Evolutionary conservation across 53 echinoderm and acorn worm genomes (phyloP).

Genomic region (Crossaster papposus): DNA sequence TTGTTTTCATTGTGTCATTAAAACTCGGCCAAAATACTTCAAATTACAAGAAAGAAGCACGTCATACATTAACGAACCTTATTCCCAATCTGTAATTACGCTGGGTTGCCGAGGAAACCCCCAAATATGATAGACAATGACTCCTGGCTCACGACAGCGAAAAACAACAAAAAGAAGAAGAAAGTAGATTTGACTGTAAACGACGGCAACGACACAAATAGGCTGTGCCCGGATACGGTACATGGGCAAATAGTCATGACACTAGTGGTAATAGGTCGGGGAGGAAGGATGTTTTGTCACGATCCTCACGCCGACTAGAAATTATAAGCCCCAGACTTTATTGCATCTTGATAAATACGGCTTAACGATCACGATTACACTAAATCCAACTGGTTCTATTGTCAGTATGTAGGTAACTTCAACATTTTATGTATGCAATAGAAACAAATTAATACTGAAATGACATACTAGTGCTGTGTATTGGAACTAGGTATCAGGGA

Average conservation of each 20-base stretch:
- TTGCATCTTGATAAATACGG: background rate
- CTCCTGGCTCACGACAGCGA: background rate
- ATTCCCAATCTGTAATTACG: background rate
- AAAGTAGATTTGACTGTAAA: background rate
- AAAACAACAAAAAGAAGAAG: background rate
- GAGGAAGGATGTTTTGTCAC: constrained; percentile 8
- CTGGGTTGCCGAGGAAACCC: background rate
- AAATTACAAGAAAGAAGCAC: background rate
- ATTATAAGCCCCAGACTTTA: background rate
- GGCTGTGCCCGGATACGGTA: background rate
- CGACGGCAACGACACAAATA: background rate
- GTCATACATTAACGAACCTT: background rate
- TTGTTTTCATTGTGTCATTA: background rate
- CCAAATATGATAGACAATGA: background rate
- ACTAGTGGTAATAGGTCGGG: background rate
- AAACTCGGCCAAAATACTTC: background rate
- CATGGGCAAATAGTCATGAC: constrained; percentile 19
- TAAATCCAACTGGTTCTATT: background rate
- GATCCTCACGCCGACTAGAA: background rate
- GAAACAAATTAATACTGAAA: too few relatives aligned
- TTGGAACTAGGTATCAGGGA: too few relatives aligned
- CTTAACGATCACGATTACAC: background rate
- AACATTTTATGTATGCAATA: background rate
- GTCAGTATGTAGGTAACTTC: background rate
- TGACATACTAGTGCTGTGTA: too few relatives aligned